Base-by-base conservation (phyloP, 2,888 invertebrate genomes). In the Tiliacea aurago region DNA sequence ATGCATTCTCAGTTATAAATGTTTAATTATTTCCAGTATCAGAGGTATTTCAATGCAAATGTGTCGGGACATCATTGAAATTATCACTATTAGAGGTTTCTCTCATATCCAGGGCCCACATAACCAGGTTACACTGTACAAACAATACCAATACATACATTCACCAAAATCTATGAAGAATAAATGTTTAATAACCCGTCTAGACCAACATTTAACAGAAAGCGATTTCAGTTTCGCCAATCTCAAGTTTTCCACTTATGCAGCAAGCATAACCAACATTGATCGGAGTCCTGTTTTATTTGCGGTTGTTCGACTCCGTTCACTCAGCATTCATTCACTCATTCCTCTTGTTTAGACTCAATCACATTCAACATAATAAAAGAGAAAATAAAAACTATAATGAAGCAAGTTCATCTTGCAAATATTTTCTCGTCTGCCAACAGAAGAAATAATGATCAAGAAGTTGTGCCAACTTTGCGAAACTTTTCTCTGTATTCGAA, bases 101-200 rank as follows among this genome's bases (percentile, higher is more conserved):
- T n/a, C n/a, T n/a, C 9, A 41, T 41, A 41, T 41, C 9, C 9
- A 41, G 41, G 41, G 41, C 9, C 41, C 41, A 41, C 7, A 9
- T 41, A 41, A 41, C 41, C 41, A 41, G 41, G 9, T 41, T 41
- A 41, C 41, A 41, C 41, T 41, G 28, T 82, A 70, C 59, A 70
- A 80, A 77, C 67, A 62, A 76, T 56, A 70, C 47, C 41, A 65
- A 90, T 93, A 90, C 3, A 0, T 37, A 20, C 91, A 91, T 91
- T 91, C 51, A 90, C 87, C 86, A 84, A 93, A 92, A 92, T 93
- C 90, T 90, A 93, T 91, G 87, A 85, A 88, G 91, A 92, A 92
- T 93, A 93, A 90, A 93, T 94, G 94, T 93, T 93, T 94, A 95
- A 95, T 95, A 95, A 93, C 93, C 90, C 90, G 95, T 95, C 95